Base-by-base conservation (phyloP, 2,113 vertebrate species). In the Trogon melanurus region DNA sequence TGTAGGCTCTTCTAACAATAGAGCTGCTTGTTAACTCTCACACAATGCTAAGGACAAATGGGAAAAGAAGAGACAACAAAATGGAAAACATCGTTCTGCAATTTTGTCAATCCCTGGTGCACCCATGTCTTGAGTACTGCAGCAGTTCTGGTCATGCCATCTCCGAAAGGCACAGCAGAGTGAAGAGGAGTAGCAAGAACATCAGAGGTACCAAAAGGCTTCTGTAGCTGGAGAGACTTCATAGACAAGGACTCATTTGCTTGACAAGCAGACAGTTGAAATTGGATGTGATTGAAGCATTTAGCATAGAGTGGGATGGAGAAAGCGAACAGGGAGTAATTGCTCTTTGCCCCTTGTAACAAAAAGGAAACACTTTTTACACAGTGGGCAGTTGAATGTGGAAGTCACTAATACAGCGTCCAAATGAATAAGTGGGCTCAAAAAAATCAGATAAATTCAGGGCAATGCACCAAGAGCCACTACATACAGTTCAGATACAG, bases 21-120 rank as follows among this genome's bases (percentile, higher is more conserved):
- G 45, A 92, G 65, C 2, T 21, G 70, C 83, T 86, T 75, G 95
- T 90, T 93, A 89, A 81, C 76, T 88, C 90, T 64, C 89, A 48
- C 48, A 86, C 47, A 64, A 48, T 53, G 61, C 83, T 64, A 62
- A 89, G 89, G 84, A 95, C 89, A 92, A 93, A 93, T 53, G 53
- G 84, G 57, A 89, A 93, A 78, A 72, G 65, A 84, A 95, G 57
- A 92, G 76, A 83, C 69, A 79, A 87, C 94, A 95, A 87, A 95
- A 96, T 91, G 69, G 76, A 92, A 97, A 95, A 91, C 69, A 95
- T 91, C 76, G 61, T 71, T 95, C 84, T 87, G 57, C 86, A 89
- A 87, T 81, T 95, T 74, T 87, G 36, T 69, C 65, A 92, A 1
- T 89, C 83, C 76, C 93, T 6, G 9, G 73, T 75, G 84, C 79